Evolutionary conservation across 1,140 invertebrate species (phyloP), one percentile per base, ranked within the genome.

Genomic region (Diorhabda elongata): DNA sequence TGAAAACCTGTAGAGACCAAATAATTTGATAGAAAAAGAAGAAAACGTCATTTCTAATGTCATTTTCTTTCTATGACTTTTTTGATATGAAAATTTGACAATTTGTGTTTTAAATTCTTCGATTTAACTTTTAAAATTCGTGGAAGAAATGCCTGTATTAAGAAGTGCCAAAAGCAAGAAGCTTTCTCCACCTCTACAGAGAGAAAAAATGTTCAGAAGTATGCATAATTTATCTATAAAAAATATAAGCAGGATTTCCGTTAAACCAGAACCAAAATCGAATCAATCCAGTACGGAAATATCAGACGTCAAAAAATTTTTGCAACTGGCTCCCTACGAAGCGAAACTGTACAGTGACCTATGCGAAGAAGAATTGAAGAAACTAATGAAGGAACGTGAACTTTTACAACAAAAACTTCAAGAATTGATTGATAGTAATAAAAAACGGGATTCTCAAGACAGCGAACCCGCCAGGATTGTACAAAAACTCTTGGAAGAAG

Each of bases 81-180:
- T 26, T 26, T 26, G 26, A 26, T 26, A 26, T 26, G 26, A 26
- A 26, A 26, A 26, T 26, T 26, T 26, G 26, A 26, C 26, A 26
- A 26, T 26, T 26, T 26, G 26, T 26, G 26, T 26, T 26, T 26
- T 26, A 26, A 26, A 26, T 26, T 26, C 26, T 26, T 26, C 26
- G 26, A 26, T 26, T 26, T 26, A 26, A 26, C 26, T 26, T 26
- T 26, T 26, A 26, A 26, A 26, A 26, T 26, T 26, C 47, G 47
- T 3, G n/a, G 63, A 6, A 60, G 26, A 26, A 64, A 64, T 64
- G 63, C 63, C 44, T 11, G 63, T 64, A 42, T 64, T 64, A 45
- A 56, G 63, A 64, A 64, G 63, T 45, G 63, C 63, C 2, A 64
- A 64, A 47, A 64, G 63, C 42, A 64, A 64, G 41, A 64, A 56